These are phyloP conservation scores for Vannuccia rotundouncinata DNA, from an alignment of 2,888 invertebrate species.

Conservation along the genomic window DNA sequence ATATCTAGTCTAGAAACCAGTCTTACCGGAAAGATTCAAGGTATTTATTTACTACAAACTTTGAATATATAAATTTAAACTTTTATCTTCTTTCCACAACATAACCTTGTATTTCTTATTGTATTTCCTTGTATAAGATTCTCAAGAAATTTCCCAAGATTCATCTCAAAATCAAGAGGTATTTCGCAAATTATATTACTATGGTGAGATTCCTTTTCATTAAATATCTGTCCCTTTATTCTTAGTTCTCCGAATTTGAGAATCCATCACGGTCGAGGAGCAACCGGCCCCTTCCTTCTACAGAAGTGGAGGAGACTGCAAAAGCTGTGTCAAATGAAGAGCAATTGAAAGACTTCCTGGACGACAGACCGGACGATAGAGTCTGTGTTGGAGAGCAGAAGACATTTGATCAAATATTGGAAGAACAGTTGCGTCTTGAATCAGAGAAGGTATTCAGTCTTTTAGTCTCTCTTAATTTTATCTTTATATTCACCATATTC, in stretches of 20 bases:
- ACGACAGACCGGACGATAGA: background rate
- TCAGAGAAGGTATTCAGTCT: background rate
- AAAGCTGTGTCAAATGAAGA: background rate
- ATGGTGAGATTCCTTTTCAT: too few relatives aligned
- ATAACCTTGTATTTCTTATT: too few relatives aligned
- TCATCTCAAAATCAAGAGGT: too few relatives aligned
- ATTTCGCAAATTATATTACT: too few relatives aligned
- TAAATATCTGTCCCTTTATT: too few relatives aligned
- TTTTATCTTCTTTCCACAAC: too few relatives aligned
- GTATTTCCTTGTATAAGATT: too few relatives aligned
- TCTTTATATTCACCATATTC: too few relatives aligned
- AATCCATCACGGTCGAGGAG: too few relatives aligned
- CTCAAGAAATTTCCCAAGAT: too few relatives aligned
- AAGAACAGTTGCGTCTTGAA: background rate
- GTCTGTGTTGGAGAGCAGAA: background rate
- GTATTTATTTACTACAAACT: background rate
- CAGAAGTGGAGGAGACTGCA: background rate
- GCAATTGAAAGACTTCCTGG: background rate
- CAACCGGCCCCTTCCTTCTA: background rate
- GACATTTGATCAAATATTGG: slow-evolving; percentile 1
- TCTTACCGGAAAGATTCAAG: background rate
- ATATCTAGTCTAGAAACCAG: background rate
- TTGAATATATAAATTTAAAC: background rate
- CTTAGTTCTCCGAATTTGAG: too few relatives aligned
- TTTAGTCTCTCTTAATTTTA: too few relatives aligned